A percentile compares a stretch with the other conserved stretches of the same genome.
These are phyloP conservation scores for Alfaro cultratus DNA, from an alignment of 2,797 vertebrate genomes.

Conservation along the genomic window DNA sequence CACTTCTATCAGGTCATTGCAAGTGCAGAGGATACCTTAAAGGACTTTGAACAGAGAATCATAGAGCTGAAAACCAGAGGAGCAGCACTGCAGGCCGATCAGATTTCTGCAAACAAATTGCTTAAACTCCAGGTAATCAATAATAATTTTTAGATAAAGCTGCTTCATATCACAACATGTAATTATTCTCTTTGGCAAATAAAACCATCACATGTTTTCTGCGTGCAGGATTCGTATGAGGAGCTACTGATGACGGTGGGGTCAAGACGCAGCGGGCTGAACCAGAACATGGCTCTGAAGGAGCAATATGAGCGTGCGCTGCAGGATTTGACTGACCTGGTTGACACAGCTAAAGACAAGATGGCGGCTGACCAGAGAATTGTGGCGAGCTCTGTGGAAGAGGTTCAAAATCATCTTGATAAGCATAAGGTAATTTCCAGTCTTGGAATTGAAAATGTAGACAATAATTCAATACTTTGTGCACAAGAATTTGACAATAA, in stretches of 20 bases:
- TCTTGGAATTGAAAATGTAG: not conserved
- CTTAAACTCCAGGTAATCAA: constrained; percentile 88
- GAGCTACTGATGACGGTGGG: constrained; percentile 88
- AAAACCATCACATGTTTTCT: not conserved
- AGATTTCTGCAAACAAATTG: constrained; percentile 85
- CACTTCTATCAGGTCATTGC: constrained; percentile 80
- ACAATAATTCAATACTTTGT: not conserved
- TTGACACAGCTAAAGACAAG: constrained; percentile 92
- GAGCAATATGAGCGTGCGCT: constrained; percentile 88
- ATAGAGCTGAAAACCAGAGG: constrained; percentile 84
- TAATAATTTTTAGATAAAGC: not conserved
- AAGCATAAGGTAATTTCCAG: constrained; percentile 89
- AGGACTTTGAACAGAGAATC: constrained; percentile 87
- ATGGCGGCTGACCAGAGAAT: constrained; percentile 88
- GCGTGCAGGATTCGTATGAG: constrained; percentile 87
- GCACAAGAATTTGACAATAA: not conserved
- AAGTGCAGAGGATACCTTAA: constrained; percentile 87
- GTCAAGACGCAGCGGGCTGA: constrained; percentile 86
- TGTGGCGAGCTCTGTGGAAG: constrained; percentile 86
- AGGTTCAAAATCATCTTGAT: constrained; percentile 84
- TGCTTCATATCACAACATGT: not conserved
- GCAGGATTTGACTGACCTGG: constrained; percentile 88
- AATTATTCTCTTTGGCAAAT: not conserved
- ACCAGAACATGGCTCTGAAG: constrained; percentile 90
- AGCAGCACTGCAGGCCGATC: constrained; percentile 85